These are phyloP conservation scores for Hemiscyllium ocellatum DNA, from an alignment of 2,113 vertebrate genomes.

Conservation along the genomic window DNA sequence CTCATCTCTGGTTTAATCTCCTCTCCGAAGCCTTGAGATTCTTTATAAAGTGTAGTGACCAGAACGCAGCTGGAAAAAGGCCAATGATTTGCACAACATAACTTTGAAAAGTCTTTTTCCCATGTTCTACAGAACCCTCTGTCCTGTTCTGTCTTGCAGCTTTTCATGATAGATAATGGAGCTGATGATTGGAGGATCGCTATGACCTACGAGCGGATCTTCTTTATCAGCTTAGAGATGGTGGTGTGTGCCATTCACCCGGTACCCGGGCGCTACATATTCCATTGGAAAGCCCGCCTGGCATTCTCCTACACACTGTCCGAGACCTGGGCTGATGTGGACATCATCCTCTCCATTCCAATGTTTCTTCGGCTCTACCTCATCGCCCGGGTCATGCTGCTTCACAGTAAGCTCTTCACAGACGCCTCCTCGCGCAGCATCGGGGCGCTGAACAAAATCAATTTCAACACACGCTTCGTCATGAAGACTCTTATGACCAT, in stretches of 20 bases:
- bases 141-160: slow-evolving; percentile 51
- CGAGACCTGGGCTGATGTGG: slow-evolving; percentile 86
- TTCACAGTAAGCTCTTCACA: slow-evolving; percentile 97
- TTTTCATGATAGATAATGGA: slow-evolving; percentile 95
- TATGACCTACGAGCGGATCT: slow-evolving; percentile 91
- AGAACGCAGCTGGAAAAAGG: neutral
- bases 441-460: slow-evolving; percentile 77
- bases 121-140: neutral
- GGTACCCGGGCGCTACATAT: slow-evolving; percentile 90
- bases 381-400: slow-evolving; percentile 93
- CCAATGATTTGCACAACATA: neutral
- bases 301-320: slow-evolving; percentile 90
- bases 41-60: neutral
- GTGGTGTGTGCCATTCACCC: slow-evolving; percentile 94
- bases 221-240: slow-evolving; percentile 92
- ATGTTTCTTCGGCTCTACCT: slow-evolving; percentile 98
- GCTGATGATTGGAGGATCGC: slow-evolving; percentile 96
- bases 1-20: neutral
- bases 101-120: neutral
- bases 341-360: slow-evolving; percentile 96
- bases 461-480: slow-evolving; percentile 97
- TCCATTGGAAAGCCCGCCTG: slow-evolving; percentile 90
- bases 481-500: slow-evolving; percentile 99
- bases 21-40: neutral
- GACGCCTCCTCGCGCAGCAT: slow-evolving; percentile 63